These are phyloP conservation scores for Bucorvus abyssinicus DNA, from an alignment of 2,797 vertebrate genomes.

Conservation along the genomic window DNA sequence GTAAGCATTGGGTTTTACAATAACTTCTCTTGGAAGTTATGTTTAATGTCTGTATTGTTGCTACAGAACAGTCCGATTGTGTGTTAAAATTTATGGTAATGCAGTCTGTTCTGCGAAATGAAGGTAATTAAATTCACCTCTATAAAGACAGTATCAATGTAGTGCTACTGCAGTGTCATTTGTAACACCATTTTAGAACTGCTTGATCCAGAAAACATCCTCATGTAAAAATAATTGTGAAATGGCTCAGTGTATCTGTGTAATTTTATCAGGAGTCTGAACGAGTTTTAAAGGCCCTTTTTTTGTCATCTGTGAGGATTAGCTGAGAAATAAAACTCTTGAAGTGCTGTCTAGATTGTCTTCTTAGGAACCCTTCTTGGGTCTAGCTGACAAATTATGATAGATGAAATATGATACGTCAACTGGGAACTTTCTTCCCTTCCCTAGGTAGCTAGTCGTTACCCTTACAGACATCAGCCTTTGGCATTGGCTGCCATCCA, in stretches of 20 bases:
- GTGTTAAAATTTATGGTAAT: not conserved
- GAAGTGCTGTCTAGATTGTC: not conserved
- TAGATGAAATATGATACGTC: constrained; percentile 49
- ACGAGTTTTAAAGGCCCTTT: not conserved
- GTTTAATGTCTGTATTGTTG: not conserved
- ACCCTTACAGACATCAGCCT: constrained; percentile 34
- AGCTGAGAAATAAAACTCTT: constrained; percentile 1
- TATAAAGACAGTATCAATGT: not conserved
- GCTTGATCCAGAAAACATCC: not conserved
- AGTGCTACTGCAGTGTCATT: not conserved
- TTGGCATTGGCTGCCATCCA: constrained; percentile 46
- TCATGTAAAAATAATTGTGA: not conserved
- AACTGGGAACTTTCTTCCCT: not conserved
- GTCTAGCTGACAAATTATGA: constrained; percentile 51
- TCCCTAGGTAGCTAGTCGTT: constrained; percentile 40
- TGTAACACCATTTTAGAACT: not conserved
- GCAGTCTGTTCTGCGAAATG: not conserved
- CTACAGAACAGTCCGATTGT: not conserved
- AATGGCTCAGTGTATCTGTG: not conserved
- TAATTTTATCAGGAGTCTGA: not conserved
- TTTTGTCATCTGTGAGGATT: not conserved
- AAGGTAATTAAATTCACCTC: not conserved
- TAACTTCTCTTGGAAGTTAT: not conserved
- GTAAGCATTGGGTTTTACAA: not conserved
- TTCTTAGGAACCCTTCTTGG: constrained; percentile 48